phyloP scores from a whole-genome alignment of 2,797 vertebrate species.

The Siniperca obscura region DNA sequence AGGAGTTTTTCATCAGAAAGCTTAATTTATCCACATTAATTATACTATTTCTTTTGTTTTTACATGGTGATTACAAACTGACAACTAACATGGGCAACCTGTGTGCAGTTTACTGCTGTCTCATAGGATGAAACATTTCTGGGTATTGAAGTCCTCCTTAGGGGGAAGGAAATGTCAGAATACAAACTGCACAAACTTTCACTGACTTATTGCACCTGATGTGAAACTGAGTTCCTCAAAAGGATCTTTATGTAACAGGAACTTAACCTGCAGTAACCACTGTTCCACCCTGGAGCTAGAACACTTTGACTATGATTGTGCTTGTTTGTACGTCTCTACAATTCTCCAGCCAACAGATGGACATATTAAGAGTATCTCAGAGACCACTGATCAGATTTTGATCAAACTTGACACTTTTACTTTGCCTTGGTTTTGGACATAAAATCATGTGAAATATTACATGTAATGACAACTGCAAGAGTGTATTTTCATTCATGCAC shows the following conservation, averaged over 20 bases:
- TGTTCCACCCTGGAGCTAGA: not conserved
- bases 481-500: slow-evolving; percentile 63
- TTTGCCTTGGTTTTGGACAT: not conserved
- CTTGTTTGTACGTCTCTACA: not conserved
- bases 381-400: not conserved
- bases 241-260: not conserved
- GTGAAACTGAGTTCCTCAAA: not conserved
- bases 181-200: not conserved
- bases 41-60: not conserved
- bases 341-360: not conserved
- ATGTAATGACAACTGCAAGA: slow-evolving; percentile 2
- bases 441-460: not conserved
- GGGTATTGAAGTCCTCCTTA: not conserved
- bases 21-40: not conserved
- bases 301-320: not conserved
- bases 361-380: not conserved
- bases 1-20: not conserved
- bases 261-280: not conserved
- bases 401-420: not conserved
- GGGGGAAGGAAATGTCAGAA: not conserved
- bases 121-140: not conserved
- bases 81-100: not conserved
- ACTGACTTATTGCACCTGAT: not conserved
- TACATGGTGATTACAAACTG: not conserved
- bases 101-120: not conserved